Evolutionary conservation across 2,797 vertebrate genomes (phyloP).

Genomic region (Karalla daura): DNA sequence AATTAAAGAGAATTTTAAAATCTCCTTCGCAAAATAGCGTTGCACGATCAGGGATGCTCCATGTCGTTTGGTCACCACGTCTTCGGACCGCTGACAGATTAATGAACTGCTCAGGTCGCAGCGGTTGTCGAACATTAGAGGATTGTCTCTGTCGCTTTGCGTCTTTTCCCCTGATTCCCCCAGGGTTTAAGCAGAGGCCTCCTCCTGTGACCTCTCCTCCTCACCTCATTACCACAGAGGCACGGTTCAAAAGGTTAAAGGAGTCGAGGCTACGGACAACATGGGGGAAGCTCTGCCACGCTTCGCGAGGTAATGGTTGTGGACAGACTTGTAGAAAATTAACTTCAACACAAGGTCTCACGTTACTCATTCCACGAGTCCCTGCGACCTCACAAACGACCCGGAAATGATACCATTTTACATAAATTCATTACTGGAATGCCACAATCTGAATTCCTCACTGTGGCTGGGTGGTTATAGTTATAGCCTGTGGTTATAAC

Average conservation of each 20-base stretch:
- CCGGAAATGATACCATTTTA: background rate
- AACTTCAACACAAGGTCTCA: conserved; percentile 20
- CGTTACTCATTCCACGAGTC: conserved; percentile 3
- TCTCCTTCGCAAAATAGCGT: too few relatives aligned
- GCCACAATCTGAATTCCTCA: too few relatives aligned
- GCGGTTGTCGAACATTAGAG: background rate
- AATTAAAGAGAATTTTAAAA: too few relatives aligned
- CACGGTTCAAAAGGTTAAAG: conserved; percentile 60
- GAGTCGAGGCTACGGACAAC: conserved; percentile 4
- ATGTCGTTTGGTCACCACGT: background rate
- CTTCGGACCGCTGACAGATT: background rate
- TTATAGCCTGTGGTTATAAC: too few relatives aligned
- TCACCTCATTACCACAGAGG: conserved; percentile 34
- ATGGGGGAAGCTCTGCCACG: background rate
- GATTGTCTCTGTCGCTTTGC: conserved; percentile 15
- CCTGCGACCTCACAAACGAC: background rate
- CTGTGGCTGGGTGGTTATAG: too few relatives aligned
- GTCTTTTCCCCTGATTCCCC: conserved; percentile 24
- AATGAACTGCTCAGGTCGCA: background rate
- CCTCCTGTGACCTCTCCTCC: conserved; percentile 36
- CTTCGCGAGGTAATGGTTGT: conserved; percentile 55
- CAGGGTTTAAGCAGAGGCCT: conserved; percentile 4
- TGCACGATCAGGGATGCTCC: too few relatives aligned
- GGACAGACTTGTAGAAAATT: conserved; percentile 7
- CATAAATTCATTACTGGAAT: background rate